Percentiles rank a stretch among this genome's conserved stretches.
phyloP scores from a whole-genome alignment of 2,113 vertebrate species.

The Chinchilla lanigera region DNA sequence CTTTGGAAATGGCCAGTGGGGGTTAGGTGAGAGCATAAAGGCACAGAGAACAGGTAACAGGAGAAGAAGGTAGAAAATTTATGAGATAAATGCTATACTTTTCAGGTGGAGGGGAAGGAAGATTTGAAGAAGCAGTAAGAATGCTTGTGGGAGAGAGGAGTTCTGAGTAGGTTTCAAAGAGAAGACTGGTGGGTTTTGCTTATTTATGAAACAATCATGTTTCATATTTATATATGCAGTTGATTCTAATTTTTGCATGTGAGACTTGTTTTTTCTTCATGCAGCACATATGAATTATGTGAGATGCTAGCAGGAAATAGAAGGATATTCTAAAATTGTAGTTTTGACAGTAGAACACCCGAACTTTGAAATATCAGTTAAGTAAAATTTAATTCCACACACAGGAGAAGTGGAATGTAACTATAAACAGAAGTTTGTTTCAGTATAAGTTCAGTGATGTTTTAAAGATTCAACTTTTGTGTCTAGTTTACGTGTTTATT shows the following conservation, averaged over 20 bases:
- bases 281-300: neutral
- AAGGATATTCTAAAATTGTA: neutral
- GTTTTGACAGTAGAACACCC: neutral
- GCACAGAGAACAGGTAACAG: too few relatives aligned
- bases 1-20: neutral
- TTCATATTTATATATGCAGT: neutral
- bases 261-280: slow-evolving; percentile 34
- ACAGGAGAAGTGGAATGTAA: neutral
- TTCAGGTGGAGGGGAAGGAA: neutral
- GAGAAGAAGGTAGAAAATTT: neutral
- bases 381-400: slow-evolving; percentile 28
- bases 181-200: neutral
- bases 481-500: neutral
- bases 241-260: neutral
- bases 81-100: neutral
- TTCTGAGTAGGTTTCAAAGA: neutral
- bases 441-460: neutral
- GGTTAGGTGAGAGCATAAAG: neutral
- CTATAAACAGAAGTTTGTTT: slow-evolving; percentile 13
- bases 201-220: neutral
- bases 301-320: neutral
- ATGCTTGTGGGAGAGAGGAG: neutral
- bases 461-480: neutral
- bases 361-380: slow-evolving; percentile 7
- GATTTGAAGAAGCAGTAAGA: neutral